These are phyloP conservation scores for Cololabis saira DNA, from an alignment of 2,113 vertebrate genomes.

Conservation along the genomic window DNA sequence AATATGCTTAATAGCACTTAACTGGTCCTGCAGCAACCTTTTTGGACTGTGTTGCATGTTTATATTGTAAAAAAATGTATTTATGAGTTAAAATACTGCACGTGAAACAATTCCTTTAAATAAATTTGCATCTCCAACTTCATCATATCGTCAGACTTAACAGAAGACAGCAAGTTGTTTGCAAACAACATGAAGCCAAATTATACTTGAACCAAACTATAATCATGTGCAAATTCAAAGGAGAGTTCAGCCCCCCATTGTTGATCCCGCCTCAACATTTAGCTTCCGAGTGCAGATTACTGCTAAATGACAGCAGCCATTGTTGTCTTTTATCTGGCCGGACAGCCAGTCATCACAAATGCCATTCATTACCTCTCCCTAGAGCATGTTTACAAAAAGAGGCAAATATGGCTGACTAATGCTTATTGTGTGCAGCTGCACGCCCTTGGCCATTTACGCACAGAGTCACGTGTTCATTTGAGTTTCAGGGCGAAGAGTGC, in stretches of 20 bases:
- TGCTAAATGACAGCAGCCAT: neutral
- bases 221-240: too few species aligned
- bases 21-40: too few species aligned
- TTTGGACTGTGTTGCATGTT: too few species aligned
- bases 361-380: constrained; percentile 11
- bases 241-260: too few species aligned
- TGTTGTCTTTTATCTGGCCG: too few species aligned
- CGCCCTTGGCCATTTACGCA: constrained; percentile 38
- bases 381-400: constrained; percentile 41
- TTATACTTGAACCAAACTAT: too few species aligned
- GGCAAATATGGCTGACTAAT: constrained; percentile 55
- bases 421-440: constrained; percentile 15
- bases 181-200: neutral
- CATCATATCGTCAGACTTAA: neutral
- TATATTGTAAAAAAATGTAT: too few species aligned
- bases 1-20: too few species aligned
- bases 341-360: constrained; percentile 7
- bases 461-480: constrained; percentile 17
- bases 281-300: neutral
- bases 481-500: constrained; percentile 17
- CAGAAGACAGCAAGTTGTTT: neutral
- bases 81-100: too few species aligned
- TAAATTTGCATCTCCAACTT: too few species aligned
- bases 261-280: neutral
- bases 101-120: too few species aligned